Evolutionary conservation across 1,140 invertebrate genomes (phyloP).

Genomic region (Elymnias hypermnestra): DNA sequence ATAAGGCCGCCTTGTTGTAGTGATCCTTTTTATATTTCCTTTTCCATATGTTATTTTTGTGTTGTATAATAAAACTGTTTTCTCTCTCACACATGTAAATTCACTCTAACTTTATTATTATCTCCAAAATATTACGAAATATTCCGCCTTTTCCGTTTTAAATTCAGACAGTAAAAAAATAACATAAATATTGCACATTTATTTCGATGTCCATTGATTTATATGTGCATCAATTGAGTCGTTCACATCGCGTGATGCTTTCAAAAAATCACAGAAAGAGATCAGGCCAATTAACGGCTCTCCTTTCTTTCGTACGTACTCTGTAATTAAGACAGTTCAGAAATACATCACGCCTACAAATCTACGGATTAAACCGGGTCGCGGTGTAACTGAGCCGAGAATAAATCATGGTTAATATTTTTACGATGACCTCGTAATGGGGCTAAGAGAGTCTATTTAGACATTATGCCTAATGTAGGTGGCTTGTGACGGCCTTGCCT

Average conservation of each 20-base stretch:
- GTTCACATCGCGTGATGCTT: not conserved
- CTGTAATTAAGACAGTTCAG: slow-evolving; percentile 9
- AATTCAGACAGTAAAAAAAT: too few species aligned
- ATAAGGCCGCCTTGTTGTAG: too few species aligned
- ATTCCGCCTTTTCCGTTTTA: too few species aligned
- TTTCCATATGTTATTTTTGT: too few species aligned
- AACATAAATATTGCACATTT: not conserved
- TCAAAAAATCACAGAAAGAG: slow-evolving; percentile 20
- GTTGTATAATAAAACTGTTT: too few species aligned
- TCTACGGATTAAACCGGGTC: not conserved
- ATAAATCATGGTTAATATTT: slow-evolving; percentile 6
- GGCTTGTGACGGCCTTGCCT: too few species aligned
- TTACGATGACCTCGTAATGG: slow-evolving; percentile 1
- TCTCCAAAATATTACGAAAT: too few species aligned
- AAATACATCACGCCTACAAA: not conserved
- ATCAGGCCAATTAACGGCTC: slow-evolving; percentile 42
- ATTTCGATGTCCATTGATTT: not conserved
- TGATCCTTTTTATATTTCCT: too few species aligned
- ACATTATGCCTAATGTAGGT: too few species aligned
- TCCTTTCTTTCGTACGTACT: slow-evolving; percentile 24
- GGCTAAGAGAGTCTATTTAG: slow-evolving; percentile 1
- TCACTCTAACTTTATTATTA: too few species aligned
- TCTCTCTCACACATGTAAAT: too few species aligned
- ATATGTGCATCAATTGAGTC: not conserved
- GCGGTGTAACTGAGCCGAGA: not conserved